phyloP scores from a whole-genome alignment of 2,113 vertebrate species.

The Neomonachus schauinslandi region DNA sequence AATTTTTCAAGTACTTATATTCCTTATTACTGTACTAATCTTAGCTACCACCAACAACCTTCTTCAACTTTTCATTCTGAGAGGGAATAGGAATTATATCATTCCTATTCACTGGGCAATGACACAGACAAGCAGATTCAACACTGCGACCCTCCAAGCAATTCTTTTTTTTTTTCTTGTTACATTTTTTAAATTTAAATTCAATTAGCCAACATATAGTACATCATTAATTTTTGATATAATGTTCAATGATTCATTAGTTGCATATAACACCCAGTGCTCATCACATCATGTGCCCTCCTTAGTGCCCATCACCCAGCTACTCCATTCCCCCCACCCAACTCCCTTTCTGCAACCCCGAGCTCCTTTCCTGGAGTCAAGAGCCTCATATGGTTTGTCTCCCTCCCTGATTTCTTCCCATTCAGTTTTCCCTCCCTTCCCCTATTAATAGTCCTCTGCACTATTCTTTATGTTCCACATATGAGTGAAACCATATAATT shows the following conservation, averaged over 20 bases:
- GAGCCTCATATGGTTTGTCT: neutral
- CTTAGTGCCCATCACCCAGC: neutral
- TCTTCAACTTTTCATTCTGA: neutral
- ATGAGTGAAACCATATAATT: too few species aligned
- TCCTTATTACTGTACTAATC: neutral
- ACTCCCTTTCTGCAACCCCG: neutral
- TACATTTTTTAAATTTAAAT: too few species aligned
- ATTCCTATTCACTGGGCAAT: neutral
- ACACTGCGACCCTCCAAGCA: neutral
- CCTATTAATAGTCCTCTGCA: neutral
- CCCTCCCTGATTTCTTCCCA: neutral
- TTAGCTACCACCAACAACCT: neutral
- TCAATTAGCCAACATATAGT: too few species aligned
- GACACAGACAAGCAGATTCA: neutral
- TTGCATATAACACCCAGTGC: too few species aligned
- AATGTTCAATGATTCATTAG: too few species aligned
- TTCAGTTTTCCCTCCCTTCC: neutral
- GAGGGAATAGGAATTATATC: neutral
- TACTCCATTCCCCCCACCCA: neutral
- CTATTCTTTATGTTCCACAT: too few species aligned
- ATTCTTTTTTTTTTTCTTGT: neutral
- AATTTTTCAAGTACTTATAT: neutral
- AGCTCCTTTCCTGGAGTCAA: neutral
- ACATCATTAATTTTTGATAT: too few species aligned
- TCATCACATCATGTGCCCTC: neutral